Evolutionary conservation across 2,888 invertebrate species (phyloP).

Genomic region (Colletes collaris): DNA sequence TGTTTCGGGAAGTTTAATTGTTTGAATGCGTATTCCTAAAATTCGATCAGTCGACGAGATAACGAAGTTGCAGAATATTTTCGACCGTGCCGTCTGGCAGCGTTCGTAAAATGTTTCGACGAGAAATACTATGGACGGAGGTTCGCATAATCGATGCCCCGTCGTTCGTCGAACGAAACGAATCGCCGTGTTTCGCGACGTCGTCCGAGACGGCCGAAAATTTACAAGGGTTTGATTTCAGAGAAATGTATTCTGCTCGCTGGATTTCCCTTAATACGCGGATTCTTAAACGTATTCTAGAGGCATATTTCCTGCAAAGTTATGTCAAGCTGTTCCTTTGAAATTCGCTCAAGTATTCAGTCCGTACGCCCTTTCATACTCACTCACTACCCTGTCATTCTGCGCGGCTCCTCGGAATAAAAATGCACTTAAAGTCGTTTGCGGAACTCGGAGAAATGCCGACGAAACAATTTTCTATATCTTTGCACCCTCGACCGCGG

Average conservation of each 20-base stretch:
- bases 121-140: too few relatives aligned
- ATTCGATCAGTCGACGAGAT: too few relatives aligned
- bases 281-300: conserved; percentile 23
- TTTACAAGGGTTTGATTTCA: conserved; percentile 3
- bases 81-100: too few relatives aligned
- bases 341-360: conserved; percentile 37
- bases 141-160: too few relatives aligned
- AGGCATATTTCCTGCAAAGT: conserved; percentile 41
- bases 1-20: too few relatives aligned
- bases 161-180: too few relatives aligned
- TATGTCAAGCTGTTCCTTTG: conserved; percentile 52
- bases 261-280: conserved; percentile 20
- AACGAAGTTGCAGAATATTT: too few relatives aligned
- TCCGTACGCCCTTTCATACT: conserved; percentile 12
- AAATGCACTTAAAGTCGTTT: not conserved
- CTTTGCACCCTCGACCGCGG: too few relatives aligned
- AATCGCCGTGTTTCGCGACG: too few relatives aligned
- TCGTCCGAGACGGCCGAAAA: not conserved
- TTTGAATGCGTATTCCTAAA: too few relatives aligned
- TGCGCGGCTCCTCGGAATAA: not conserved
- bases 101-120: too few relatives aligned
- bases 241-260: not conserved
- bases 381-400: conserved; percentile 9
- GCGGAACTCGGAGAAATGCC: not conserved
- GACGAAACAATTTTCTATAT: conserved; percentile 11